Evolutionary conservation across 2,797 vertebrate genomes (phyloP).

Genomic region (Perdix hodgsoniae): DNA sequence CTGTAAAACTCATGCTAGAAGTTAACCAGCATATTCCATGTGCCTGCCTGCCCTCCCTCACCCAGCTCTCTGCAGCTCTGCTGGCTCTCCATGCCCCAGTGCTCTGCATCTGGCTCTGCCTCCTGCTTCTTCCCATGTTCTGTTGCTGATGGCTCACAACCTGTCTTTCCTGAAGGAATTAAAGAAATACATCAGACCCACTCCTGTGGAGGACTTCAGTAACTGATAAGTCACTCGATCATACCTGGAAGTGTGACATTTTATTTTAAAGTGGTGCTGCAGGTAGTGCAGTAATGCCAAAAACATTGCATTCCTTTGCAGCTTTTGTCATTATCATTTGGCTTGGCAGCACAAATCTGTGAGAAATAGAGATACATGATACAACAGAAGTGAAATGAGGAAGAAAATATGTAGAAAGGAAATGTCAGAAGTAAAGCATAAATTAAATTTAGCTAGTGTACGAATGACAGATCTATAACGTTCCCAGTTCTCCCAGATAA

Average conservation of each 20-base stretch:
- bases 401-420: conserved; percentile 62
- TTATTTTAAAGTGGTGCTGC: conserved; percentile 54
- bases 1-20: background rate
- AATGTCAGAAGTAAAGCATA: conserved; percentile 50
- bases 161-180: conserved; percentile 27
- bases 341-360: conserved; percentile 33
- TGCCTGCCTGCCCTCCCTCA: background rate
- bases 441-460: conserved; percentile 55
- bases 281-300: conserved; percentile 53
- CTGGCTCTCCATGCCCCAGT: background rate
- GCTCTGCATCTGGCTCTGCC: background rate
- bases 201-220: conserved; percentile 18
- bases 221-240: conserved; percentile 57
- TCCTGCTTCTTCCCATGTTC: background rate
- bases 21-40: background rate
- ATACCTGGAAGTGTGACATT: conserved; percentile 42
- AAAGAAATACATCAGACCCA: background rate
- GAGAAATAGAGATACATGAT: conserved; percentile 30
- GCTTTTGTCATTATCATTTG: conserved; percentile 55
- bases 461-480: conserved; percentile 47
- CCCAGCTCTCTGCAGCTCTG: background rate
- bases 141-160: background rate
- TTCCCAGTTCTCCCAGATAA: conserved; percentile 37
- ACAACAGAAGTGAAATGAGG: conserved; percentile 57
- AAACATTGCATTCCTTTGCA: conserved; percentile 34